Evolutionary conservation across 2,113 vertebrate species (phyloP).

Genomic region (Odocoileus hemionus): DNA sequence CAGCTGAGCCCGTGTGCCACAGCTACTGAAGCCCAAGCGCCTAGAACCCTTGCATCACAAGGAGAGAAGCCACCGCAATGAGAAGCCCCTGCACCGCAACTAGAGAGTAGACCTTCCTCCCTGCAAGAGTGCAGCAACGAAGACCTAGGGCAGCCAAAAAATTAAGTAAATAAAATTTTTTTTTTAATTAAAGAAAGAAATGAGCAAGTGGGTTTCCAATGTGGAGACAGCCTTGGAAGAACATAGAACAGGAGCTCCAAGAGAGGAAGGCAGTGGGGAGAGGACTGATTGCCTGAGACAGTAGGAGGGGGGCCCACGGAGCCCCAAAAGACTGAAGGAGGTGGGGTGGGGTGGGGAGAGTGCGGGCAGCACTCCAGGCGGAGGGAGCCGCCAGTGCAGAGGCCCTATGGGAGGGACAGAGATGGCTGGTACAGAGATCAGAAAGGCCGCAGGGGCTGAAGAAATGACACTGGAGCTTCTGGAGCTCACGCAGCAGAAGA

Average conservation of each 20-base stretch:
- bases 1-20: not conserved
- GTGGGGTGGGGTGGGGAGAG: too few species aligned
- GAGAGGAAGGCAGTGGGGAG: not conserved
- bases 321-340: not conserved
- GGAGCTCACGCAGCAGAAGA: not conserved
- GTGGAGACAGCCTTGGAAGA: not conserved
- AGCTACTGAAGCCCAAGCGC: not conserved
- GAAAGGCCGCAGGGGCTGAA: not conserved
- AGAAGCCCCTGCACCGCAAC: not conserved
- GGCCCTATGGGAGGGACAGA: not conserved
- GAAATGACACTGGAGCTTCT: not conserved
- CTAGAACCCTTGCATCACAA: not conserved
- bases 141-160: not conserved
- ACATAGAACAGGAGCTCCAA: not conserved
- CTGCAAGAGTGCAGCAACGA: not conserved
- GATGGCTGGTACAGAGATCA: not conserved
- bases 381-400: not conserved
- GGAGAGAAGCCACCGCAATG: not conserved
- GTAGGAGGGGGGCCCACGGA: not conserved
- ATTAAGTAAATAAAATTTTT: not conserved
- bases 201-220: not conserved
- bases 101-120: not conserved
- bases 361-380: not conserved
- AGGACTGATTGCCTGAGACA: not conserved
- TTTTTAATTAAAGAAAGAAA: not conserved